Base-by-base conservation (phyloP, 2,113 vertebrate genomes). In the Typhlomys cinereus region DNA sequence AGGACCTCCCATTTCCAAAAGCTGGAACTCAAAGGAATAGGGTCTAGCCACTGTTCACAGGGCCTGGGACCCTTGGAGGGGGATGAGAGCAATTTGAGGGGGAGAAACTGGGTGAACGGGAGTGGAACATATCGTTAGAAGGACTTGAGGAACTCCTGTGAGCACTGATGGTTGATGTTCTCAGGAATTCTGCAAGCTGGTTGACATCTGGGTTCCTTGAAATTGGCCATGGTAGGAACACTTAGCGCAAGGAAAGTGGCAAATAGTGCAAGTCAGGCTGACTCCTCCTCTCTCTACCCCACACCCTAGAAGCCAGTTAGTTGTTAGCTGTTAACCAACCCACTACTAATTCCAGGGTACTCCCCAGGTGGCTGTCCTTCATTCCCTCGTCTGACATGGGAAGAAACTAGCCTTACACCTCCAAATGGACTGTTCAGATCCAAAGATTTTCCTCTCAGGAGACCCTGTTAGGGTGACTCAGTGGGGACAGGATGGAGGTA, bases 1-100 rank as follows among this genome's bases (percentile, higher is more conserved):
- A 92, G 90, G 71, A 95, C 59, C 82, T 69, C 88, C 12, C 48
- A 76, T 90, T 95, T 52, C 57, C 73, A 92, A 89, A 81, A 94
- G 78, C 79, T 81, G 84, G 81, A 66, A 71, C 69, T 57, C 59
- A 34, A 36, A 83, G 52, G 76, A 31, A 92, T 61, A 76, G 61
- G 91, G 44, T n/a, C 61, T 57, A 25, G 39, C 23, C 71, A 89
- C 91, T 89, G 66, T 88, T 80, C 41, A 25, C 39, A 74, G 78
- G 69, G 74, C 5, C 62, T 36, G 0, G 79, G 62, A 57, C 4
- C 10, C 39, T n/a, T 71, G 39, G 29, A 39, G 67, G 54, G 31
- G 23, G 14, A 7, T 18, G 31, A 70, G 46, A 85, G 57, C 69
- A 41, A 52, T n/a, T 15, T 27, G 71, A 79, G 52, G 4, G n/a